Evolutionary conservation across 2,888 invertebrate species (phyloP), one percentile per base, ranked within the genome.

Genomic region (Meiosimyza platycephala): DNA sequence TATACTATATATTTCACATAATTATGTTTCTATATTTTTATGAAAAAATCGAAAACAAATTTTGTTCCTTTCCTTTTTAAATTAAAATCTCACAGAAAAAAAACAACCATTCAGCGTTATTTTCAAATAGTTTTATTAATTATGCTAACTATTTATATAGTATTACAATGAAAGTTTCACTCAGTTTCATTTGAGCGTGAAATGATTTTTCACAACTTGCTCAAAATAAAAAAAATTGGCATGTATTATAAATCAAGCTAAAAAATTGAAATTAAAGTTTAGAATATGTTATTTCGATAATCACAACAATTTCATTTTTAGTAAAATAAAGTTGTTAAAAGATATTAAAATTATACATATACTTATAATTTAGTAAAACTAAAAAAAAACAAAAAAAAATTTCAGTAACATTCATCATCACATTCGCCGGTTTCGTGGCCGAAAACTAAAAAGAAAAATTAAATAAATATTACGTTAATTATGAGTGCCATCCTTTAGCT

Each of bases 381-480:
- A 33, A 60, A 59, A 28, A 40, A 40, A 9, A 7, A 40, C 5
- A 6, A 40, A 40, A 40, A 6, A 40, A 6, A 66, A 70, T 16
- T 54, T 57, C 62, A 72, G 40, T 57, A 95, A 77, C 94, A 94
- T 88, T 95, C 94, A 82, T 92, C 93, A 86, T 95, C 95, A 86
- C 97, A 97, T 85, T 95, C 92, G 83, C 92, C 92, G 40, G 95
- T 94, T 80, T 92, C 90, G 85, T 97, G 97, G 66, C 96, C 97
- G 88, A 97, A 97, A 79, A 93, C 95, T 96, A 75, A 50, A 22
- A n/a, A 69, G 47, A 51, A 71, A 68, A 52, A 40, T 51, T 1
- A 7, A n/a, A 70, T 50, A 63, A 70, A 54, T 40, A 52, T 52
- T 52, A 47, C 40, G 16, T 28, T 48, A 40, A 40, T 40, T 40